Base-by-base conservation (phyloP, 2,113 vertebrate species). In the Turnix velox region DNA sequence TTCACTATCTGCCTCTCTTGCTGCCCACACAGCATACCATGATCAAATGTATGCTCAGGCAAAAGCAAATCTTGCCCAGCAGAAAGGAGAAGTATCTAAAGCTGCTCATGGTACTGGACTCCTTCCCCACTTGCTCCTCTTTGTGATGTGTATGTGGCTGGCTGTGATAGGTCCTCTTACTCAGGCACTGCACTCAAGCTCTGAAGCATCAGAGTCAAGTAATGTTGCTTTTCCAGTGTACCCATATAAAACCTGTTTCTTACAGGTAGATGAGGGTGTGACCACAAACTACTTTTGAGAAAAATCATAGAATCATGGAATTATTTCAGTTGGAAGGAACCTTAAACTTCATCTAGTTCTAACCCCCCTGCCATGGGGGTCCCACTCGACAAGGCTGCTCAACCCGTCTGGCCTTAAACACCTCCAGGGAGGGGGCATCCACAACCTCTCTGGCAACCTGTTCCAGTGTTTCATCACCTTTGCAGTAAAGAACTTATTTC, bases 31-130 rank as follows among this genome's bases (percentile, higher is more conserved):
- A 31, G 6, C 2, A 10, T 45, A 14, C 22, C 46, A 14, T 8
- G 25, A 45, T 40, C 49, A 68, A 52, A 52, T 0, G 0, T 9
- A 19, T 30, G 13, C 13, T 52, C 25, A 27, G 37, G 45, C 2
- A 2, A 66, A 25, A 76, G 28, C 31, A 58, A 49, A 19, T 40
- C 2, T 31, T 48, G 28, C 6, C 19, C 2, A 1, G 54, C 33
- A 72, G 33, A 45, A 52, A 20, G 62, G 23, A 33, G 18, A 67
- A 55, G 16, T 58, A 4, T 17, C 27, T 68, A 17, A 72, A 83
- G 18, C 0, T 1, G 14, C 20, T 77, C 1, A 0, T 28, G 48
- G 25, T 65, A 6, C 54, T 25, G 20, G 25, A 6, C 6, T 84
- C 19, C 16, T 42, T 58, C 40, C 37, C 8, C 4, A 2, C n/a